phyloP scores from a whole-genome alignment of 1,140 invertebrate genomes.

The Drosophila ercepeae region DNA sequence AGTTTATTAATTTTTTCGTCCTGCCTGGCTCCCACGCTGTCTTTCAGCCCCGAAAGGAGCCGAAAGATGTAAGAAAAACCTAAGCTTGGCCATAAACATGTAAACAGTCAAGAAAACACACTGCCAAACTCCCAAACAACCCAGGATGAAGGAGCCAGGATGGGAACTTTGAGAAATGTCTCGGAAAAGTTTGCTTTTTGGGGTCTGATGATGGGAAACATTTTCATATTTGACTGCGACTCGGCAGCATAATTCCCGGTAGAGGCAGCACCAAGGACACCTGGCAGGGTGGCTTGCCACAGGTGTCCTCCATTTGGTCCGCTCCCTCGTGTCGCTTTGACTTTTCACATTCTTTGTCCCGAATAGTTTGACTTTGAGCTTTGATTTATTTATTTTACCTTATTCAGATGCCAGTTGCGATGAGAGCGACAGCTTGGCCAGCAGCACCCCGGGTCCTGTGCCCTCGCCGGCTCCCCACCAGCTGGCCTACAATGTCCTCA shows the following conservation, averaged over 20 bases:
- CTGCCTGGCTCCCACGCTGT: too few relatives aligned
- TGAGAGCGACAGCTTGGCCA: conserved; percentile 62
- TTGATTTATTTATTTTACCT: background rate
- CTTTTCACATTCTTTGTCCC: background rate
- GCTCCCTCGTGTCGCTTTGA: background rate
- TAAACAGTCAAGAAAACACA: conserved; percentile 43
- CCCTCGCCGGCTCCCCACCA: conserved; percentile 66
- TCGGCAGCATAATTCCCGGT: conserved; percentile 47
- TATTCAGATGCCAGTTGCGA: conserved; percentile 74
- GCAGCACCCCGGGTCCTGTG: conserved; percentile 41
- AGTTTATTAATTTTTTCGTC: conserved; percentile 52
- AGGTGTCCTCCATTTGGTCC: background rate
- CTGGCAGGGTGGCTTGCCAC: background rate
- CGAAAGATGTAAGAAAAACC: conserved; percentile 10
- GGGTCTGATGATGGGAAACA: conserved; percentile 22
- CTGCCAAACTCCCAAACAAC: conserved; percentile 18
- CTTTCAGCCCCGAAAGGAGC: conserved; percentile 13
- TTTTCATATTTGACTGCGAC: conserved; percentile 62
- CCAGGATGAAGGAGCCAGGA: background rate
- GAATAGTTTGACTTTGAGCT: background rate
- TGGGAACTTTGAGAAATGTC: conserved; percentile 44
- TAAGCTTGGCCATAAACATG: conserved; percentile 51
- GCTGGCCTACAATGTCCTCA: conserved; percentile 62
- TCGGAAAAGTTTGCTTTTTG: conserved; percentile 47
- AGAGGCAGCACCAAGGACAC: too few relatives aligned